Evolutionary conservation across 2,888 invertebrate genomes (phyloP), one percentile per base, ranked within the genome.

Genomic region (Ormyrus pomaceus): DNA sequence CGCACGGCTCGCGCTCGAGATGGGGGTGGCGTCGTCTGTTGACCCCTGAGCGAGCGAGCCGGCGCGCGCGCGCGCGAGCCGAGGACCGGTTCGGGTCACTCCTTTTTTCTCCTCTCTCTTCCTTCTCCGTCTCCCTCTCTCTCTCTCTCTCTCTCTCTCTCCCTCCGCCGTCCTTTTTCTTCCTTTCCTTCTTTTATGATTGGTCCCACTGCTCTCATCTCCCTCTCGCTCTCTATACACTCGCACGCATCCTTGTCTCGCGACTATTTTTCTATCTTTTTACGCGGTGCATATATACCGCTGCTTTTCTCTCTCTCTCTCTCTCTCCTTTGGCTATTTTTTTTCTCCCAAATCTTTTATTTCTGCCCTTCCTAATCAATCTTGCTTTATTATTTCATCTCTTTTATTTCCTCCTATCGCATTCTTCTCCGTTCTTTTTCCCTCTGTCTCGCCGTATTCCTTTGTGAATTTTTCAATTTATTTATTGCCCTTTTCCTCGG

Each of bases 41-140:
- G 86, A 86, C 86, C 86, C 86, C 84, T 81, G 77, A 51, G 74
- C 65, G 78, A 74, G 64, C 50, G 61, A 69, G 62, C 55, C 10
- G 64, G 64, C 71, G 58, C 46, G 73, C 76, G 66, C 48, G 50
- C 70, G 70, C 80, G 68, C 86, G 82, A 80, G 87, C 79, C 84
- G 78, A 82, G 84, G 87, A 88, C 88, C 88, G 88, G 88, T 88
- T 88, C 88, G 85, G 87, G 86, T 88, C 86, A 86, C 84, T 83
- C 82, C 83, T 83, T 83, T 77, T 81, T 82, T 81, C 78, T 79
- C 81, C 83, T 84, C 84, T 84, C 83, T 83, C 83, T 83, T 83
- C 84, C 84, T 79, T 70, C 81, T 83, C 83, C 75, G 80, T 81
- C 83, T 81, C 66, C 82, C 69, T 74, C 83, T 79, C 81, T 59